A percentile compares a stretch with the other conserved stretches of the same genome.
These are phyloP conservation scores for Epicampocera succincta DNA, from an alignment of 2,888 invertebrate species.

Conservation along the genomic window DNA sequence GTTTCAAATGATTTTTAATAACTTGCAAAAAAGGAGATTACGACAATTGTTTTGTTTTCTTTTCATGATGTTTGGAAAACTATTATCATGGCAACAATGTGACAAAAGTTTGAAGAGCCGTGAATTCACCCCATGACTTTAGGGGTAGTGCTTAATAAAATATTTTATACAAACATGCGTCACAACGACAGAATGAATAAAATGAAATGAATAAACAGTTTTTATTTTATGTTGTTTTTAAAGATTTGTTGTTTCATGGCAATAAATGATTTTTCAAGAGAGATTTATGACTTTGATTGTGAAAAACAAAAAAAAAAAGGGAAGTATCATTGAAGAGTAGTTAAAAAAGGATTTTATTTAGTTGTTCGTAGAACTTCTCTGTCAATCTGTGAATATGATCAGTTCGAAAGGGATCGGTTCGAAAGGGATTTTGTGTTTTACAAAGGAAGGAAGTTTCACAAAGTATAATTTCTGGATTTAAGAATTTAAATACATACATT, in stretches of 20 bases:
- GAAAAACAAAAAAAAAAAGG: background rate
- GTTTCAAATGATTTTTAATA: slow-evolving; percentile 33
- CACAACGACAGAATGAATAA: slow-evolving; percentile 10
- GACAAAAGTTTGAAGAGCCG: slow-evolving; percentile 41
- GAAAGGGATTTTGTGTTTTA: too few species aligned
- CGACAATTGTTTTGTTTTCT: slow-evolving; percentile 42
- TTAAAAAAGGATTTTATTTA: slow-evolving; percentile 20
- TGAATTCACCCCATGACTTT: slow-evolving; percentile 26
- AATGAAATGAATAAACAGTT: slow-evolving; percentile 17
- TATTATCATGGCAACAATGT: slow-evolving; percentile 65
- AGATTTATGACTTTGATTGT: slow-evolving; percentile 49
- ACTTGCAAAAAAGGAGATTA: slow-evolving; percentile 50
- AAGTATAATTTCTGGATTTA: too few species aligned
- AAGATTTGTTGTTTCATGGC: slow-evolving; percentile 32
- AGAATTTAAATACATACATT: too few species aligned
- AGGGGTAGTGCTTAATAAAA: slow-evolving; percentile 46
- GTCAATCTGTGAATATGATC: too few species aligned
- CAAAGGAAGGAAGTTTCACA: too few species aligned
- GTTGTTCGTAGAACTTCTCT: background rate
- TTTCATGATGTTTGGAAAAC: slow-evolving; percentile 55
- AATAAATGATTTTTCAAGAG: slow-evolving; percentile 38
- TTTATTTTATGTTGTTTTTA: slow-evolving; percentile 20
- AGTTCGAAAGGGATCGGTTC: too few species aligned
- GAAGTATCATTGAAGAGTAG: background rate
- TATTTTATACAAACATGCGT: slow-evolving; percentile 38